Evolutionary conservation across 1,140 invertebrate species (phyloP).

Genomic region (Sminthurides bifidus): DNA sequence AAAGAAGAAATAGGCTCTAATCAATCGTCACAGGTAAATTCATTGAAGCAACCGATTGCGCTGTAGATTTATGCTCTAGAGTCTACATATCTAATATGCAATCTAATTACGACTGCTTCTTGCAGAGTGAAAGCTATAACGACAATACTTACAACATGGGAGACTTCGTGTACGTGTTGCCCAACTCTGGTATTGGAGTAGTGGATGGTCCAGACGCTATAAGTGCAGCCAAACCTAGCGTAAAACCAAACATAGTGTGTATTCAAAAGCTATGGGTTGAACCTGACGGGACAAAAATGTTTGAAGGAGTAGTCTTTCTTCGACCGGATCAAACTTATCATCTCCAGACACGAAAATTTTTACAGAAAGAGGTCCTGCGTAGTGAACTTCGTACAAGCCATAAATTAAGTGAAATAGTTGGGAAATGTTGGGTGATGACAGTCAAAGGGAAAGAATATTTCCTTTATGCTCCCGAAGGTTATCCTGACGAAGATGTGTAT

Average conservation of each 20-base stretch:
- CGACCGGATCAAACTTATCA: conserved; percentile 91
- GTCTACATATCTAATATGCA: too few species aligned
- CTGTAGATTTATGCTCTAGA: too few species aligned
- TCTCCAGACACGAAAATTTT: conserved; percentile 83
- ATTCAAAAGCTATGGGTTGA: conserved; percentile 81
- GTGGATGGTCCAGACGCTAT: neutral
- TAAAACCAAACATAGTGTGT: conserved; percentile 65
- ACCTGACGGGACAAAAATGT: conserved; percentile 66
- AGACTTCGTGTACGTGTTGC: conserved; percentile 82
- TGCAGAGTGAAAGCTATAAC: conserved; percentile 44
- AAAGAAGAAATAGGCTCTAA: conserved; percentile 27
- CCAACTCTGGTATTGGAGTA: conserved; percentile 37
- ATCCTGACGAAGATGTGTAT: conserved; percentile 87
- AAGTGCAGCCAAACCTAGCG: conserved; percentile 34
- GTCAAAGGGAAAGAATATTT: conserved; percentile 79
- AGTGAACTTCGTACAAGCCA: conserved; percentile 74
- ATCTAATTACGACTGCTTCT: neutral
- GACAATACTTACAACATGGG: conserved; percentile 64
- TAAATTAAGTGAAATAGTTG: conserved; percentile 74
- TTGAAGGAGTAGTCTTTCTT: conserved; percentile 78
- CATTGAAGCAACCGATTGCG: neutral
- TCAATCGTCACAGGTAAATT: conserved; percentile 23
- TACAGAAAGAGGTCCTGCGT: conserved; percentile 90
- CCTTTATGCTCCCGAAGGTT: conserved; percentile 71
- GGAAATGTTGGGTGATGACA: conserved; percentile 84